Evolutionary conservation across 2,888 invertebrate species (phyloP).

Genomic region (Nomada goodeniana): DNA sequence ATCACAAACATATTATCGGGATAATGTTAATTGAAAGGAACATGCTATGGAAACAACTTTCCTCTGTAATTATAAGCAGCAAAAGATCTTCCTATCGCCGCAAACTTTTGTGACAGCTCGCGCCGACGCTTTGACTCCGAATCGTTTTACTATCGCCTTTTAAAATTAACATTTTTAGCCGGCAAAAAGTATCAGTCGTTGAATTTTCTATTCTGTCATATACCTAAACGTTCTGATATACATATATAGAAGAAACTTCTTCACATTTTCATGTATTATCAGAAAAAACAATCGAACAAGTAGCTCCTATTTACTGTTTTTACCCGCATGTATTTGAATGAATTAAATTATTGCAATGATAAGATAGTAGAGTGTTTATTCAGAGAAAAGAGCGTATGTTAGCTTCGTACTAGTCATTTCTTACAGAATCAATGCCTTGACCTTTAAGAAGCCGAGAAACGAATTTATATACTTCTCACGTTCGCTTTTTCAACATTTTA

Average conservation of each 20-base stretch:
- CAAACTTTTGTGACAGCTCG: constrained; percentile 25
- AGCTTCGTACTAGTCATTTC: background rate
- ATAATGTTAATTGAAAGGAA: constrained; percentile 26
- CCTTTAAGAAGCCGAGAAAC: constrained; percentile 49
- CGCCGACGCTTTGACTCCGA: constrained; percentile 27
- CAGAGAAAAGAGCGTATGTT: background rate
- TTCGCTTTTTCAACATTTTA: background rate
- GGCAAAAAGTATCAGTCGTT: background rate
- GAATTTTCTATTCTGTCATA: background rate
- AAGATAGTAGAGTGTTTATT: background rate
- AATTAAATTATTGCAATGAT: background rate
- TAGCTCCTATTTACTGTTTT: background rate
- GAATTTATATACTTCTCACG: background rate
- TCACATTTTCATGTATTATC: no score
- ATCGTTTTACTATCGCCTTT: background rate
- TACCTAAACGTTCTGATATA: background rate
- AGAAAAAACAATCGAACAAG: background rate
- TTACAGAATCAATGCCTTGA: constrained; percentile 42
- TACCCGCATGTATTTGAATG: background rate
- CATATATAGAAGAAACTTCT: background rate
- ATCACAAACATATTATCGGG: constrained; percentile 19
- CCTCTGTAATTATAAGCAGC: constrained; percentile 25
- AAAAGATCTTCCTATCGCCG: constrained; percentile 12
- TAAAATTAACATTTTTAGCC: constrained; percentile 1
- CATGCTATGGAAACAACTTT: constrained; percentile 41